Conservation (phyloP, 2,888 invertebrate genomes). For the Orgyia antiqua region DNA sequence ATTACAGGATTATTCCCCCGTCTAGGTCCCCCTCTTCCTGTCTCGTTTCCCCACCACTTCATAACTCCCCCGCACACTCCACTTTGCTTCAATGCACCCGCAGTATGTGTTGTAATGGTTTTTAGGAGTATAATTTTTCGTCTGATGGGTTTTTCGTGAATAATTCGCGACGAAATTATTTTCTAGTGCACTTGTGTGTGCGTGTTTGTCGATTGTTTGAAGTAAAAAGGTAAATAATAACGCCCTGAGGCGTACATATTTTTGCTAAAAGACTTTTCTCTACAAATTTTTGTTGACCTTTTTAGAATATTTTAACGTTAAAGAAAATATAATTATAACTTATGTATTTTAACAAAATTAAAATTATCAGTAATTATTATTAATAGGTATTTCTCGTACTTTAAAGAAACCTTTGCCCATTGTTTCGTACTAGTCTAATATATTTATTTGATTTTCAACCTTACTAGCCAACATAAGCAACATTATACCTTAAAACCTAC, state of each 20-base stretch:
- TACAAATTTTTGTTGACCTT: neutral
- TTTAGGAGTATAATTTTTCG: slow-evolving; percentile 67
- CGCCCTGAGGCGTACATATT: slow-evolving; percentile 10
- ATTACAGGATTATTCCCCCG: slow-evolving; percentile 69
- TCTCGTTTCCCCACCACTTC: slow-evolving; percentile 35
- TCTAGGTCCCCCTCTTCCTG: slow-evolving; percentile 36
- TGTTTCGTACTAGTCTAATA: too few relatives aligned
- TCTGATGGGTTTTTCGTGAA: slow-evolving; percentile 54
- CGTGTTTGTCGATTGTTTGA: slow-evolving; percentile 35
- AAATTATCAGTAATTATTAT: too few relatives aligned
- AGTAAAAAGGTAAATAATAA: slow-evolving; percentile 20
- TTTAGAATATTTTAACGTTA: neutral
- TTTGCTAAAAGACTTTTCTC: neutral
- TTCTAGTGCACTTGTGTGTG: slow-evolving; percentile 28
- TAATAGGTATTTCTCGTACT: too few relatives aligned
- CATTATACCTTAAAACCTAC: too few relatives aligned
- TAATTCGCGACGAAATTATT: slow-evolving; percentile 50
- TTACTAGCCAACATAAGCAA: too few relatives aligned
- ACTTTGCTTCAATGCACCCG: slow-evolving; percentile 62
- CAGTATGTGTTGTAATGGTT: slow-evolving; percentile 69
- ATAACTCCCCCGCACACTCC: slow-evolving; percentile 41
- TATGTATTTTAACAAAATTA: too few relatives aligned
- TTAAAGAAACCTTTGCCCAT: too few relatives aligned
- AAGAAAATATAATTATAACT: too few relatives aligned
- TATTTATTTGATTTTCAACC: too few relatives aligned